A percentile compares a stretch with the other conserved stretches of the same genome.
These are phyloP conservation scores for Omphaloscelis lunosa DNA, from an alignment of 2,888 invertebrate genomes.

Conservation along the genomic window DNA sequence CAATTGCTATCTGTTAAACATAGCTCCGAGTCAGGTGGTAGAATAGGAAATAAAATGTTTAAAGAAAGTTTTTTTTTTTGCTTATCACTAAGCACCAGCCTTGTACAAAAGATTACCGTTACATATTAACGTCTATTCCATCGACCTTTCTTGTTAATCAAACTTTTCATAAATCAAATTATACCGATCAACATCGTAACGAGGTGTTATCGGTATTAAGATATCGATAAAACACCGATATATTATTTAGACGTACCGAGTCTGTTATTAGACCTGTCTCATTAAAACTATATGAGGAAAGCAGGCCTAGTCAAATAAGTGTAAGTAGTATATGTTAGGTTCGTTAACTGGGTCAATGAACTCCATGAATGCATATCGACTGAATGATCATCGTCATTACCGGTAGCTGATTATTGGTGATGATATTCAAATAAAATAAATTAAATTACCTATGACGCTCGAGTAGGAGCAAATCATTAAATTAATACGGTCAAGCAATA, in stretches of 20 bases:
- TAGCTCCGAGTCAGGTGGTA: neutral
- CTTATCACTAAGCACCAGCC: neutral
- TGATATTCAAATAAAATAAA: constrained; percentile 76
- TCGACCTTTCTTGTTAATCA: constrained; percentile 36
- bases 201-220: constrained; percentile 44
- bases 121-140: constrained; percentile 14
- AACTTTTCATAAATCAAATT: constrained; percentile 56
- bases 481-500: constrained; percentile 53
- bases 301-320: constrained; percentile 59
- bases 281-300: constrained; percentile 64
- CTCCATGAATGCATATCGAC: constrained; percentile 67
- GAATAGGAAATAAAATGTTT: neutral
- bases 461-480: constrained; percentile 56
- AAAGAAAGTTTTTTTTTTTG: neutral
- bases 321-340: constrained; percentile 50
- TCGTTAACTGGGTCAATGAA: constrained; percentile 68
- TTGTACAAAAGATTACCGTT: constrained; percentile 47
- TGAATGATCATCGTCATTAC: constrained; percentile 67
- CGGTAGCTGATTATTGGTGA: constrained; percentile 71
- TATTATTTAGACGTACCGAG: constrained; percentile 58
- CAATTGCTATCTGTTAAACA: neutral
- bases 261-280: constrained; percentile 66
- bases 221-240: constrained; percentile 46
- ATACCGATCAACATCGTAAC: constrained; percentile 47
- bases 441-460: constrained; percentile 51